Evolutionary conservation across 1,140 invertebrate genomes (phyloP).

Genomic region (Anoplolepis gracilipes): DNA sequence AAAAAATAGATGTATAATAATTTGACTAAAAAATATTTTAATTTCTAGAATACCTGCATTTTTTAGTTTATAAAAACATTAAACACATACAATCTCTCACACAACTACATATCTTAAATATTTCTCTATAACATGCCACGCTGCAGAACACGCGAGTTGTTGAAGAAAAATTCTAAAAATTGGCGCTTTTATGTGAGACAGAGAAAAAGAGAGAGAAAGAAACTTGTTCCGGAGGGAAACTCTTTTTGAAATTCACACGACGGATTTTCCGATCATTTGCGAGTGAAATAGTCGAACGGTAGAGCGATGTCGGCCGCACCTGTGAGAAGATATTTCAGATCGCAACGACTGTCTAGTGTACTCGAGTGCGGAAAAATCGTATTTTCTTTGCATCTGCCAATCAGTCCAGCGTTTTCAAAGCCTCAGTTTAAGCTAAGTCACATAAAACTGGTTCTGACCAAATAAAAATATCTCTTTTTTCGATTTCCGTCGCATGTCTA

Average conservation of each 20-base stretch:
- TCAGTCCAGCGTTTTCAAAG: slow-evolving; percentile 52
- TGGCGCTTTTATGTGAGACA: neutral
- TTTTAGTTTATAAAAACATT: neutral
- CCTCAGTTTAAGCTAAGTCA: slow-evolving; percentile 32
- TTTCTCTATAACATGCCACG: neutral
- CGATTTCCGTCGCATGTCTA: slow-evolving; percentile 24
- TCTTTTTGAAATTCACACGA: slow-evolving; percentile 43
- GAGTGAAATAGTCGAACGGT: slow-evolving; percentile 42
- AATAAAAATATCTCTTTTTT: slow-evolving; percentile 44
- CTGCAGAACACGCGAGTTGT: neutral
- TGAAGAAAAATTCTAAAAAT: slow-evolving; percentile 5
- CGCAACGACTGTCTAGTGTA: slow-evolving; percentile 48
- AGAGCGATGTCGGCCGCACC: slow-evolving; percentile 36
- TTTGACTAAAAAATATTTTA: neutral
- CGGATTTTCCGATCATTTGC: slow-evolving; percentile 59
- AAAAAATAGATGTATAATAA: neutral
- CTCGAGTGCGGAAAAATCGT: slow-evolving; percentile 48
- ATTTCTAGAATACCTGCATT: neutral
- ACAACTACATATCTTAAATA: neutral
- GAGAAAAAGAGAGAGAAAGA: neutral
- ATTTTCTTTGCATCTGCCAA: slow-evolving; percentile 71
- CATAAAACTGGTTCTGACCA: slow-evolving; percentile 42
- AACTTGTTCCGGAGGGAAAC: neutral
- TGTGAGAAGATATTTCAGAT: slow-evolving; percentile 55
- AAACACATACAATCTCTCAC: neutral